Evolutionary conservation across 2,113 vertebrate species (phyloP), one percentile per base, ranked within the genome.

Genomic region (Amia ocellicauda): DNA sequence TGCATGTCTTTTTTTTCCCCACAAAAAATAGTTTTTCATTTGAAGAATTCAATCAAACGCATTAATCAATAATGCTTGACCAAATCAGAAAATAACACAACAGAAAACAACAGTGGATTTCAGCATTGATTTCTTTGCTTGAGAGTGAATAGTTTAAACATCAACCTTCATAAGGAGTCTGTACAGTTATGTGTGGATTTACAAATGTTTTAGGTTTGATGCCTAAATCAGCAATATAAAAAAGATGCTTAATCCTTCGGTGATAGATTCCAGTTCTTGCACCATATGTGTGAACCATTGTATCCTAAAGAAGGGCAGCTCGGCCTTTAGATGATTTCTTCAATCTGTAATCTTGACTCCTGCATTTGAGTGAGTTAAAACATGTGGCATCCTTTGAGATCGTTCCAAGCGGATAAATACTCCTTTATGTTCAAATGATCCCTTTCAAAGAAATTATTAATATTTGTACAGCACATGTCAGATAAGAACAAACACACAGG

Each of bases 211-310:
- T 69, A 59, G 63, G 71, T 62, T 64, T 59, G 29, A 53, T 42
- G 67, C 67, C 71, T 58, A 58, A 58, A 62, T 66, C 63, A 63
- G 47, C 67, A 45, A 43, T 50, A 43, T 61, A 52, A 53, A 62
- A 31, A 50, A 20, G 59, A 64, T 23, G 7, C 47, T 31, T 66
- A 28, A 60, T 40, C 31, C 57, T 29, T 66, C 24, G 22, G 23
- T 60, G 31, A 42, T 7, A n/a, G 47, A 20, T 19, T 36, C 43
- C 28, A 49, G 17, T 40, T 9, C 31, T 28, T 58, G 2, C 17
- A 20, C 56, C 56, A 58, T 58, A 13, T 41, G 19, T 50, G 43
- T 42, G 59, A 49, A 28, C 24, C 19, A 16, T 49, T 28, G 16
- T 28, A 45, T 24, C 29, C 17, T 51, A 52, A 31, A 53, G 51